Conservation (phyloP, 2,888 invertebrate genomes). For the Phania funesta region DNA sequence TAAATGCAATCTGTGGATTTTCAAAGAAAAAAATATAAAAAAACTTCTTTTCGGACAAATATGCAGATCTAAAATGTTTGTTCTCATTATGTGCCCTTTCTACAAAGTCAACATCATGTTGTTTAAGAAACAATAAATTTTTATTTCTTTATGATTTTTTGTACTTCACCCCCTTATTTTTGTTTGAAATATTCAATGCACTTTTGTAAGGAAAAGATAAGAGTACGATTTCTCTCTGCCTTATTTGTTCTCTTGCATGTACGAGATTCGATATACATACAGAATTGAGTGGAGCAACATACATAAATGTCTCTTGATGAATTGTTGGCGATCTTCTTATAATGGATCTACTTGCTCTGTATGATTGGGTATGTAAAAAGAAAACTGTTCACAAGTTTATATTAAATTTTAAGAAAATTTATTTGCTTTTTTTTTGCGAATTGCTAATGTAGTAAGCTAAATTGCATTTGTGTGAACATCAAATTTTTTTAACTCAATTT, state of each 20-base stretch:
- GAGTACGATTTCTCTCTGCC: neutral
- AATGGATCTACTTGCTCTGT: constrained; percentile 76
- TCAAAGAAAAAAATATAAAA: constrained; percentile 1
- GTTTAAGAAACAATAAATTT: constrained; percentile 22
- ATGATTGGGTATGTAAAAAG: constrained; percentile 75
- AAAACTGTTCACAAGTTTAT: neutral
- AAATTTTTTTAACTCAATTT: too few relatives aligned
- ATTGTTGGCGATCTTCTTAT: constrained; percentile 5
- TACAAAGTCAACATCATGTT: constrained; percentile 57
- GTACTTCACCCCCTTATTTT: constrained; percentile 9
- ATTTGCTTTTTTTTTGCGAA: too few relatives aligned
- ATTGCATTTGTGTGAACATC: too few relatives aligned
- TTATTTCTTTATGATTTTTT: constrained; percentile 32
- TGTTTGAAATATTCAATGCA: constrained; percentile 24
- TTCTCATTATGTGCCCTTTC: constrained; percentile 49
- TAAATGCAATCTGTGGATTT: neutral
- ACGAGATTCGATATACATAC: neutral
- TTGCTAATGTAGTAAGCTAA: too few relatives aligned
- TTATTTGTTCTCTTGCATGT: neutral
- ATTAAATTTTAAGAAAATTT: neutral
- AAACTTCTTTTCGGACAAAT: constrained; percentile 7
- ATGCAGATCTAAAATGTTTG: neutral
- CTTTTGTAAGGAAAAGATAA: constrained; percentile 18
- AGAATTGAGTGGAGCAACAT: constrained; percentile 16
- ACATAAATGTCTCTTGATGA: neutral